Percentiles rank a stretch among this genome's conserved stretches.
Evolutionary conservation across 2,797 vertebrate species (phyloP).

Genomic region (Eupleurogrammus muticus): DNA sequence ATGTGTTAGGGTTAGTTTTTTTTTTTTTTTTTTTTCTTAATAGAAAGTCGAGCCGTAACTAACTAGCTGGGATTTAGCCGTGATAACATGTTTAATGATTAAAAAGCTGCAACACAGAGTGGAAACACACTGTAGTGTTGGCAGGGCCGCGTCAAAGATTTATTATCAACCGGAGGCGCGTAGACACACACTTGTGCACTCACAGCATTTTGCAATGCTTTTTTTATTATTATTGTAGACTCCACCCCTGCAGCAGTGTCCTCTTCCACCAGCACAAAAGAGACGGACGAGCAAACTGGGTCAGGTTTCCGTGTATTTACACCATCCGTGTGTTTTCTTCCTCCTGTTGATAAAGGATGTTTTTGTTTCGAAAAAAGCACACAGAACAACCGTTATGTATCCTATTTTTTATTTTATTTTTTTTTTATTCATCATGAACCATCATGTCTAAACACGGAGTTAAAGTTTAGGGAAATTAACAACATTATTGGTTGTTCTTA

Average conservation of each 20-base stretch:
- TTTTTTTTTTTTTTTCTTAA: slow-evolving; percentile 18
- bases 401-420: neutral
- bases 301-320: slow-evolving; percentile 54
- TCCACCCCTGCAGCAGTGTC: slow-evolving; percentile 49
- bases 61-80: slow-evolving; percentile 39
- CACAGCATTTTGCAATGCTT: slow-evolving; percentile 45
- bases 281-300: slow-evolving; percentile 43
- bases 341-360: neutral
- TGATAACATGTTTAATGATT: slow-evolving; percentile 62
- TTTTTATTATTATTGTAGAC: slow-evolving; percentile 29
- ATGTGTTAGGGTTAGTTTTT: too few relatives aligned
- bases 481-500: too few relatives aligned
- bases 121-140: slow-evolving; percentile 58
- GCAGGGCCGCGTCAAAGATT: slow-evolving; percentile 60
- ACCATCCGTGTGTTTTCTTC: slow-evolving; percentile 11
- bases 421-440: slow-evolving; percentile 1
- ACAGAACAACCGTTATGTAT: slow-evolving; percentile 8
- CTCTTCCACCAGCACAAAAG: slow-evolving; percentile 59
- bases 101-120: slow-evolving; percentile 33
- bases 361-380: slow-evolving; percentile 5
- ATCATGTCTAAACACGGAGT: neutral
- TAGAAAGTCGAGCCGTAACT: slow-evolving; percentile 11
- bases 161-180: slow-evolving; percentile 54
- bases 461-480: neutral
- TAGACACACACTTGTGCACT: slow-evolving; percentile 46